These are phyloP conservation scores for Monodelphis domestica DNA, from an alignment of 2,797 vertebrate species.

Conservation along the genomic window DNA sequence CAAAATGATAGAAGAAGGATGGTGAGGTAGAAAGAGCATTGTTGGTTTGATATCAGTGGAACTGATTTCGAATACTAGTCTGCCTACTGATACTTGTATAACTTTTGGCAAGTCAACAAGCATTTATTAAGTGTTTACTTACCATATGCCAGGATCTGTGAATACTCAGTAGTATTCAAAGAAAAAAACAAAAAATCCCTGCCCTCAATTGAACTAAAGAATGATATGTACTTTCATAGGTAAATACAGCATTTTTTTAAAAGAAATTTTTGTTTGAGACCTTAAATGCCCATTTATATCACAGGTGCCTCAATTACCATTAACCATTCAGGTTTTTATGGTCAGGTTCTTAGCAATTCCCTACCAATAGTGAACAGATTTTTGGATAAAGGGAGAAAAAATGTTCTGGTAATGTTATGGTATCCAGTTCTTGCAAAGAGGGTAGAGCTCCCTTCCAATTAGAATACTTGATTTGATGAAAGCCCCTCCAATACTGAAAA, in stretches of 20 bases:
- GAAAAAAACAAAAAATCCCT: background rate
- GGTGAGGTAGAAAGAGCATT: background rate
- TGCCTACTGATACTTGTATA: background rate
- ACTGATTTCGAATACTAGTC: background rate
- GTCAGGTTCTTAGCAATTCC: background rate
- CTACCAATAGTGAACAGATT: background rate
- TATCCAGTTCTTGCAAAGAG: background rate
- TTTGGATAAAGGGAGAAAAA: background rate
- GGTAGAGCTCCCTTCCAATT: background rate
- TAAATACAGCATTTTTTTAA: background rate
- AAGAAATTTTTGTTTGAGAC: background rate
- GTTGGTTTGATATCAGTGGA: background rate
- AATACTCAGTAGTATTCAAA: background rate
- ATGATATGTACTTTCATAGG: background rate
- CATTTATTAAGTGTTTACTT: background rate
- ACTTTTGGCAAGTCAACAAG: background rate
- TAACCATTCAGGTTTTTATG: background rate
- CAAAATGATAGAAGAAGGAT: background rate
- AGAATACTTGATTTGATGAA: slow-evolving; percentile 17
- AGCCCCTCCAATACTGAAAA: slow-evolving; percentile 16
- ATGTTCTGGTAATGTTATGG: background rate
- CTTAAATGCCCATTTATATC: background rate
- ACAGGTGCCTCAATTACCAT: background rate
- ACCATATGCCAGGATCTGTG: background rate
- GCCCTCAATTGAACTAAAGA: background rate